Percentiles rank a stretch among this genome's conserved stretches.
phyloP scores from a whole-genome alignment of 2,888 invertebrate species.

The Hirudinaria manillensis region DNA sequence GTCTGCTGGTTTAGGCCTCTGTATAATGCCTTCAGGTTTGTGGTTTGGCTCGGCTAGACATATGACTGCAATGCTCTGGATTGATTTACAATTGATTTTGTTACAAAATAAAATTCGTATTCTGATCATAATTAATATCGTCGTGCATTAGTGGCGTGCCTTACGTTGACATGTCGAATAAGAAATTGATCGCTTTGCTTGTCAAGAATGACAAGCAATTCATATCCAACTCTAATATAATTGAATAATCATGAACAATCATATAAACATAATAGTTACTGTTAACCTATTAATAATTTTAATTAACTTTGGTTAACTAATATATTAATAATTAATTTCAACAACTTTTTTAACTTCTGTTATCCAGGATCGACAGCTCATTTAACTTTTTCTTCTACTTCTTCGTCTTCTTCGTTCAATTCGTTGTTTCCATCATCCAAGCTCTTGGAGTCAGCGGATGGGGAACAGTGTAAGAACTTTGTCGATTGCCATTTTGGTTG shows the following conservation, averaged over 20 bases:
- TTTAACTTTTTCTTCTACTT: slow-evolving; percentile 99
- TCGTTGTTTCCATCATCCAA: slow-evolving; percentile 76
- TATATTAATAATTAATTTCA: not conserved
- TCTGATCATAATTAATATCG: no score
- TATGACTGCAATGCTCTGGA: not conserved
- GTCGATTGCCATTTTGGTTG: not conserved
- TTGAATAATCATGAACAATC: no score
- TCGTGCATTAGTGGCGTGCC: no score
- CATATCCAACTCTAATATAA: no score
- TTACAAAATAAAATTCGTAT: no score
- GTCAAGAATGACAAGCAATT: no score
- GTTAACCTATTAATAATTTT: no score
- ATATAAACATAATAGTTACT: no score
- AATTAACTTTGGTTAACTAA: not conserved
- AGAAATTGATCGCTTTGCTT: no score
- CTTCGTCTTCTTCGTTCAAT: slow-evolving; percentile 74
- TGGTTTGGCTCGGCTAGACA: not conserved
- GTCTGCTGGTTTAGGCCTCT: slow-evolving; percentile 98
- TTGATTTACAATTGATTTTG: not conserved
- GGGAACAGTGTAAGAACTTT: slow-evolving; percentile 73
- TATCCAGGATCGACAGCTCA: slow-evolving; percentile 82
- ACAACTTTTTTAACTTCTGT: not conserved
- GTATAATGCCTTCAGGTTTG: slow-evolving; percentile 86
- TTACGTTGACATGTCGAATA: no score
- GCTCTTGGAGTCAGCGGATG: slow-evolving; percentile 76